Conservation (phyloP, 2,113 vertebrate genomes). For the Bos javanicus region DNA sequence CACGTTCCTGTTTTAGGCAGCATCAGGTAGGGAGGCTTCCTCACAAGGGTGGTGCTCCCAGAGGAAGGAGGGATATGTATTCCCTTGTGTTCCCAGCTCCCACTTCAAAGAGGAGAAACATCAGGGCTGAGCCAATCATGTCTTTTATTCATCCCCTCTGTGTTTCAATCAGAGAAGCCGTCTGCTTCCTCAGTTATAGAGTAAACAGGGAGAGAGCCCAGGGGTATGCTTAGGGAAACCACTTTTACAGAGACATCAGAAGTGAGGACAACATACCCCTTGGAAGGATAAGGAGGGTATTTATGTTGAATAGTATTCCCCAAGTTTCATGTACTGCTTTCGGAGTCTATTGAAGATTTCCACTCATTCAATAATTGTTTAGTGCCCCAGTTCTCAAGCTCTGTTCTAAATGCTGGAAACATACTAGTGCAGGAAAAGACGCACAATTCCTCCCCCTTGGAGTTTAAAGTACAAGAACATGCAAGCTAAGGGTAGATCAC, state of each 20-base stretch:
- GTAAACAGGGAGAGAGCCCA: not conserved
- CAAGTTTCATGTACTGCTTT: not conserved
- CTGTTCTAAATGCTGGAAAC: not conserved
- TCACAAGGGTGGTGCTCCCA: not conserved
- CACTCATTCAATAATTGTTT: not conserved
- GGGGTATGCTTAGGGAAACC: not conserved
- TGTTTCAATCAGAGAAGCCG: not conserved
- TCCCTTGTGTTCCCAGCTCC: not conserved
- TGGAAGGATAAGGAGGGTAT: not conserved
- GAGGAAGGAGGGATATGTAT: not conserved
- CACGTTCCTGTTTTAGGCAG: not conserved
- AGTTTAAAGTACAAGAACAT: not conserved
- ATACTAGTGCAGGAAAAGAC: not conserved
- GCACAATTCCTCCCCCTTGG: not conserved
- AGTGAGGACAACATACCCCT: not conserved
- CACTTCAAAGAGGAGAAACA: not conserved
- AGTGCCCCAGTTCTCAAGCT: not conserved
- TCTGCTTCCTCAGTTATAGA: not conserved
- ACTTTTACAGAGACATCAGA: not conserved
- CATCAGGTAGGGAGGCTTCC: not conserved
- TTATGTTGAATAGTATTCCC: not conserved
- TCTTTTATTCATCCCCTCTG: not conserved
- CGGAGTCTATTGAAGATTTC: not conserved
- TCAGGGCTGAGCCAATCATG: not conserved
- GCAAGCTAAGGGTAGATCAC: not conserved